Base-by-base conservation (phyloP, 2,888 invertebrate genomes). In the Ectobius pallidus region DNA sequence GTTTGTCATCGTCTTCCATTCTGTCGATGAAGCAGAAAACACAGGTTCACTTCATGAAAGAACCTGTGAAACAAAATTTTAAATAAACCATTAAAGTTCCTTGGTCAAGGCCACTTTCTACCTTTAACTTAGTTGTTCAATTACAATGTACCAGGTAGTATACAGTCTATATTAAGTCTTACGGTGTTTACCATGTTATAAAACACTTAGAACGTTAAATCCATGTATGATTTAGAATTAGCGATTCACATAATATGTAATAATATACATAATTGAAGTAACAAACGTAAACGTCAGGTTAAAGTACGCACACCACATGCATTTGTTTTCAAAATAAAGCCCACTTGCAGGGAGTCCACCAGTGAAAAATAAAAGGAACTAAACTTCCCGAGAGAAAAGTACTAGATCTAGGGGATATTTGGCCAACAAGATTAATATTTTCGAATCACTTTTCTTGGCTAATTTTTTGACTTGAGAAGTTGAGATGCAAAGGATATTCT, bases 1-100 rank as follows among this genome's bases (percentile, higher is more conserved):
- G 92, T 81, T 91, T 91, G 73, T 87, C 87, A 52, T 72, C 67
- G 22, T 74, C 75, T 39, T 70, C 75, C 75, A 75, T 75, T 46
- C 58, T 27, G 49, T 58, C 30, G n/a, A 27, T 58, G 25, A 6
- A 3, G 4, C 25, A 22, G 14, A 9, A 30, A 20, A 34, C 3
- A 62, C 32, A 18, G 18, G 32, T 2, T 14, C 18, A 30, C 20
- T 39, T 62, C 32, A 62, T n/a, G 32, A 20, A 32, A 62, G 11
- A 30, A 52, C 22, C 52, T 52, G n/a, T n/a, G 52, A 69, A 25
- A 69, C 69, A 69, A 69, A 55, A 55, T 52, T 46, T 55, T 55
- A 69, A 55, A 22, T 55, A 55, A 27, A 9, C 18, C 55, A 69
- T 69, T 16, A 52, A 55, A 52, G 20, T 22, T 9, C 11, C 11